Percentiles rank a stretch among this genome's conserved stretches.
Conservation (phyloP, 2,113 vertebrate genomes). For the Galbula dea region DNA sequence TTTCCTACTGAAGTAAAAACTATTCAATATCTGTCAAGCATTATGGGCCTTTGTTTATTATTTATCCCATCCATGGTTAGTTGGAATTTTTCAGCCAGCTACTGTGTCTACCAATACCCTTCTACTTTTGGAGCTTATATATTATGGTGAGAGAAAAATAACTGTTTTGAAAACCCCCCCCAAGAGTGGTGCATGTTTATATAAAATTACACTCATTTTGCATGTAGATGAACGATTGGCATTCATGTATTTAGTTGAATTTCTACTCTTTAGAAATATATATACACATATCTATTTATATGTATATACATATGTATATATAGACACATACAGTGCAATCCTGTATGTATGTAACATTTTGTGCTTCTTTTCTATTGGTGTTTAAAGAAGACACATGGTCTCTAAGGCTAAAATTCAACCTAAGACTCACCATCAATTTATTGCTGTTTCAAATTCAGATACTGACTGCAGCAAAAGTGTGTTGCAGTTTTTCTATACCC, state of each 20-base stretch:
- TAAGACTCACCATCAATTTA: neutral
- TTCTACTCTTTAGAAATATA: neutral
- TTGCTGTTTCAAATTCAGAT: neutral
- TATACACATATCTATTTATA: no score
- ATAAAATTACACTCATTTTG: neutral
- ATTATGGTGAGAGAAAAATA: neutral
- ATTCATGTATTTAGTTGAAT: neutral
- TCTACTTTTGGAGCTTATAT: neutral
- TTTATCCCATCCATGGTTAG: neutral
- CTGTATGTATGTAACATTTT: neutral
- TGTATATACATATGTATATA: accelerated
- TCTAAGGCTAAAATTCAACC: neutral
- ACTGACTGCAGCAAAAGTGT: neutral
- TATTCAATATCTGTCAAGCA: neutral
- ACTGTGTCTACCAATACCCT: neutral
- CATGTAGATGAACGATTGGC: neutral
- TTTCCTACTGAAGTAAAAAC: neutral
- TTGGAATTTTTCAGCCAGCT: neutral
- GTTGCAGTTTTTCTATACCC: neutral
- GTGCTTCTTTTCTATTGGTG: neutral
- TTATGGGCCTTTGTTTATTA: neutral
- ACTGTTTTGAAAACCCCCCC: neutral
- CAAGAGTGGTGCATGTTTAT: neutral
- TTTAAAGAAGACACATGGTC: neutral
- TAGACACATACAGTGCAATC: neutral